phyloP scores from a whole-genome alignment of 2,797 vertebrate species.

The Poeciliopsis presidionis region DNA sequence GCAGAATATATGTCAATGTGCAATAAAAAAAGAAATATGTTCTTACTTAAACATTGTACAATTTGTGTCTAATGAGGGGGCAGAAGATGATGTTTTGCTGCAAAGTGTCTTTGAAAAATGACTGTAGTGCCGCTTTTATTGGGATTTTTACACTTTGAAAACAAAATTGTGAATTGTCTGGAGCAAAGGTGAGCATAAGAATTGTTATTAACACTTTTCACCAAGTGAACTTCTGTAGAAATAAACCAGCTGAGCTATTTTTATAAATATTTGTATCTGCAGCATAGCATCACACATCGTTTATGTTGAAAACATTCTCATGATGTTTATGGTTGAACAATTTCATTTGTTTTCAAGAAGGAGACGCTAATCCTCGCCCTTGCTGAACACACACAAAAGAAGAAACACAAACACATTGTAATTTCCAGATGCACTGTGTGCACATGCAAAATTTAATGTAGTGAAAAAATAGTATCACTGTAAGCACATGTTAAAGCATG shows the following conservation, averaged over 20 bases:
- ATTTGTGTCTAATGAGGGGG: background rate
- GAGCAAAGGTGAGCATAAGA: background rate
- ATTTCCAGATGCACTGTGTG: background rate
- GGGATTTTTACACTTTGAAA: background rate
- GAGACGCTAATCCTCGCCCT: too few relatives aligned
- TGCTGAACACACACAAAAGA: too few relatives aligned
- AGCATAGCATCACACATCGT: background rate
- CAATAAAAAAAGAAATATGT: background rate
- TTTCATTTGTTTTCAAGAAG: background rate
- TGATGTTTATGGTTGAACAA: background rate
- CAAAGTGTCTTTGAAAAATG: background rate
- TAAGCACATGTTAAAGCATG: background rate
- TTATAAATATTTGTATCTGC: background rate
- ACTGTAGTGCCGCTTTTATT: background rate
- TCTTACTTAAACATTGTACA: background rate
- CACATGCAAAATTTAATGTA: background rate
- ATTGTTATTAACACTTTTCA: background rate
- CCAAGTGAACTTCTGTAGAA: background rate
- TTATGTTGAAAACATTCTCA: background rate
- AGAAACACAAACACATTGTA: too few relatives aligned
- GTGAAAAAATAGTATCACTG: background rate
- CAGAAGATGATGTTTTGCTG: background rate
- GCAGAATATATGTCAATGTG: background rate
- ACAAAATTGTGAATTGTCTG: background rate
- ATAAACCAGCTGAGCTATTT: background rate